Conservation (phyloP, 2,888 invertebrate genomes). For the Oscheius sp. region DNA sequence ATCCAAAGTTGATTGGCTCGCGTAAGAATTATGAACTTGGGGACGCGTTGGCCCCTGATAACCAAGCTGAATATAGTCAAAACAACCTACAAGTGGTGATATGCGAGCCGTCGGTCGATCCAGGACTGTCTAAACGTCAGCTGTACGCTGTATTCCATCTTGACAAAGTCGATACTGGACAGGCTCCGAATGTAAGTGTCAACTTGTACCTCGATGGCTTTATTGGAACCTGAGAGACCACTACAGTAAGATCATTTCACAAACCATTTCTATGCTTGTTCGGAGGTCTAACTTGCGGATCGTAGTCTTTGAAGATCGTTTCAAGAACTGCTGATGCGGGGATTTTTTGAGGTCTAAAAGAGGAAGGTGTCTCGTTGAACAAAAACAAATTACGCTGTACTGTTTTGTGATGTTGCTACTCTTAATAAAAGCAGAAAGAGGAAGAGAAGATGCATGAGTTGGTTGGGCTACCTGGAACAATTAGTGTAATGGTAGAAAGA, state of each 20-base stretch:
- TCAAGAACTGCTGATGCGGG: no score
- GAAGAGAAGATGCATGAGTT: no score
- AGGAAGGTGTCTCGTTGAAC: no score
- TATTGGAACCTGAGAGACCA: slow-evolving; percentile 12
- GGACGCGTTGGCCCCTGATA: slow-evolving; percentile 4
- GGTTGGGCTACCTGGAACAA: no score
- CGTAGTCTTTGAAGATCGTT: no score
- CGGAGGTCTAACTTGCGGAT: background rate
- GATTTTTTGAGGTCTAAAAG: no score
- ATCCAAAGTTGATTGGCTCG: slow-evolving; percentile 17
- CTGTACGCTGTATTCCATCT: slow-evolving; percentile 34
- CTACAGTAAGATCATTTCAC: background rate
- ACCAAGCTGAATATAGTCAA: background rate
- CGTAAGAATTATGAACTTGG: slow-evolving; percentile 18
- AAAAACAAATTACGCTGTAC: no score
- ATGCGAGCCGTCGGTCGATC: slow-evolving; percentile 26
- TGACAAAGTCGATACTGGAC: slow-evolving; percentile 24
- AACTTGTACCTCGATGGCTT: slow-evolving; percentile 22
- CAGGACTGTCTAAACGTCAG: slow-evolving; percentile 33
- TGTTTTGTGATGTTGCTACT: no score
- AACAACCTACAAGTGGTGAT: slow-evolving; percentile 19
- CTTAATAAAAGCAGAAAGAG: no score
- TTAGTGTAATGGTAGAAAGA: no score
- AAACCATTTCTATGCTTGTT: background rate
- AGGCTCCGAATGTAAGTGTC: slow-evolving; percentile 25